phyloP scores from a whole-genome alignment of 1,140 invertebrate genomes.

The Bombus huntii region DNA sequence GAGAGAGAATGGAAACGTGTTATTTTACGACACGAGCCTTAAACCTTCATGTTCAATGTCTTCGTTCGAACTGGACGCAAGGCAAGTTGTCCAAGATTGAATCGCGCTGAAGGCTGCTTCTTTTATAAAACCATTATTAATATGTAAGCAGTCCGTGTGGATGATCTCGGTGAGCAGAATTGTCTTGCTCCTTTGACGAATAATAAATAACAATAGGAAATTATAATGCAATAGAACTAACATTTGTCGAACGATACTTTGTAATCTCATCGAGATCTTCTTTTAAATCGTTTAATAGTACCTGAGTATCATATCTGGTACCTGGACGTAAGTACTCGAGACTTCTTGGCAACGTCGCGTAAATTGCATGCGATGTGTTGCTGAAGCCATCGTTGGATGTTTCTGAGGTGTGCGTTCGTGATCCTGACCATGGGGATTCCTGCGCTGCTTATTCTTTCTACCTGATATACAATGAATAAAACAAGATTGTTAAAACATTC shows the following conservation, averaged over 20 bases:
- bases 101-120: slow-evolving; percentile 5
- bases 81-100: slow-evolving; percentile 64
- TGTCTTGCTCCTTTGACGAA: background rate
- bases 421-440: slow-evolving; percentile 62
- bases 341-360: slow-evolving; percentile 73
- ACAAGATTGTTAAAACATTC: background rate
- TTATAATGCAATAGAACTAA: background rate
- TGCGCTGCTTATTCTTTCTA: slow-evolving; percentile 36
- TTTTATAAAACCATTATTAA: slow-evolving; percentile 6
- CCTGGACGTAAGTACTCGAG: slow-evolving; percentile 59
- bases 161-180: slow-evolving; percentile 54
- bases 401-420: slow-evolving; percentile 73
- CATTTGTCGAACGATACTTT: too few species aligned
- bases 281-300: background rate
- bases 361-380: slow-evolving; percentile 73
- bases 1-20: slow-evolving; percentile 18
- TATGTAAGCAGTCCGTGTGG: slow-evolving; percentile 7
- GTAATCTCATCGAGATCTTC: slow-evolving; percentile 52
- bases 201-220: background rate
- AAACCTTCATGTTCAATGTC: slow-evolving; percentile 50
- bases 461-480: background rate
- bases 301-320: background rate
- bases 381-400: slow-evolving; percentile 70
- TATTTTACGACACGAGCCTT: slow-evolving; percentile 37
- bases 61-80: slow-evolving; percentile 70